Conservation (phyloP, 2,888 invertebrate species). For the Cremastinae sp. region DNA sequence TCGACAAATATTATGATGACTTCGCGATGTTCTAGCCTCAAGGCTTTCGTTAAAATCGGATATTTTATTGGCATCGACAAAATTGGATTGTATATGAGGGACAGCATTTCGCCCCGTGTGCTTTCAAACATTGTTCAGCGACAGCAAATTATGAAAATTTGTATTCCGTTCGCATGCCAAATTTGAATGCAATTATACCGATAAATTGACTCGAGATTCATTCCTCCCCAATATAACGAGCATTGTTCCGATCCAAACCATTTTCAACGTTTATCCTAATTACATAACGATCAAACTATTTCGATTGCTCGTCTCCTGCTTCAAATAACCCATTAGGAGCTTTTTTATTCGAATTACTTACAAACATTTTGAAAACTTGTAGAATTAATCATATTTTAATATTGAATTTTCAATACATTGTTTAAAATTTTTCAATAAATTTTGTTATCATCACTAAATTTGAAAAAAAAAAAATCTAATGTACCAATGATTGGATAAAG, state of each 20-base stretch:
- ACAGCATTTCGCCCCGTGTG: not conserved
- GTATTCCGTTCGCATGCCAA: slow-evolving; percentile 1
- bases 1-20: slow-evolving; percentile 18
- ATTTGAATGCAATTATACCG: slow-evolving; percentile 13
- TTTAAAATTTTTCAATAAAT: too few relatives aligned
- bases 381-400: too few relatives aligned
- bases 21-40: not conserved
- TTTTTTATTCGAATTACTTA: too few relatives aligned
- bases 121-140: not conserved
- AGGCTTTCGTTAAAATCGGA: not conserved
- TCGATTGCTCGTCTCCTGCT: too few relatives aligned
- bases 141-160: slow-evolving; percentile 1
- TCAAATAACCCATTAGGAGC: too few relatives aligned
- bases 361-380: too few relatives aligned
- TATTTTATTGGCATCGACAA: slow-evolving; percentile 2
- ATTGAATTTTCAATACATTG: too few relatives aligned
- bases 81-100: slow-evolving; percentile 2
- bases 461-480: not conserved
- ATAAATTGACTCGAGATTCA: slow-evolving; percentile 9
- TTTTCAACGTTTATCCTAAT: not conserved
- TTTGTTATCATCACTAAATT: too few relatives aligned
- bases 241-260: slow-evolving; percentile 6
- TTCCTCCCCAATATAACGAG: not conserved
- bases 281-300: too few relatives aligned
- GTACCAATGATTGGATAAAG: not conserved